Conservation (phyloP, 2,797 vertebrate genomes). For the Gambusia yucatana region DNA sequence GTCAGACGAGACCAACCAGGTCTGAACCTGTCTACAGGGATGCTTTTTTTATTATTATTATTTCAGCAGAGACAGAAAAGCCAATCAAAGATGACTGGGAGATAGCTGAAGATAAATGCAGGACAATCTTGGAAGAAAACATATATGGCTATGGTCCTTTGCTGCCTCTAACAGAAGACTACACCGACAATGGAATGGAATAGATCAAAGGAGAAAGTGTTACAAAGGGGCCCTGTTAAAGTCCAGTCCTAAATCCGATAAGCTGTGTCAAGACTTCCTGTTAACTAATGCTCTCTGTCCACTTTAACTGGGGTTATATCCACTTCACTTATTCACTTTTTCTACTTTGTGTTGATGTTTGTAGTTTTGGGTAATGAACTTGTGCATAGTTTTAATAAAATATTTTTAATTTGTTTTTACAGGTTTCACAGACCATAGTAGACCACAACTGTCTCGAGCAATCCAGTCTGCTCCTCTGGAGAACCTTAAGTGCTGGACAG, state of each 20-base stretch:
- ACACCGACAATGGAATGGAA: not conserved
- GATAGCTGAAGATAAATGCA: not conserved
- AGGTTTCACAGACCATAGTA: conserved; percentile 99
- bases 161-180: not conserved
- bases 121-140: not conserved
- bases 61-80: not conserved
- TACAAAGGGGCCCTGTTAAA: not conserved
- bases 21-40: not conserved
- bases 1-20: not conserved
- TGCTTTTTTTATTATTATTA: not conserved
- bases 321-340: not conserved
- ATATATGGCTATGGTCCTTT: not conserved
- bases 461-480: conserved; percentile 81
- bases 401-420: conserved; percentile 23
- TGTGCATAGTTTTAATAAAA: conserved; percentile 11
- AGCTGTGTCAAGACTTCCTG: not conserved
- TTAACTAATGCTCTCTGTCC: not conserved
- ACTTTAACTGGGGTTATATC: not conserved
- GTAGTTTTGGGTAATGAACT: not conserved
- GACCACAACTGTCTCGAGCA: conserved; percentile 86
- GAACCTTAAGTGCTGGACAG: conserved; percentile 97
- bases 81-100: not conserved
- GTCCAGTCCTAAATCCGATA: not conserved
- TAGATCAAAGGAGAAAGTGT: not conserved
- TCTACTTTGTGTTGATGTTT: not conserved